A percentile compares a stretch with the other conserved stretches of the same genome.
phyloP scores from a whole-genome alignment of 2,797 vertebrate genomes.

The Labroides dimidiatus region DNA sequence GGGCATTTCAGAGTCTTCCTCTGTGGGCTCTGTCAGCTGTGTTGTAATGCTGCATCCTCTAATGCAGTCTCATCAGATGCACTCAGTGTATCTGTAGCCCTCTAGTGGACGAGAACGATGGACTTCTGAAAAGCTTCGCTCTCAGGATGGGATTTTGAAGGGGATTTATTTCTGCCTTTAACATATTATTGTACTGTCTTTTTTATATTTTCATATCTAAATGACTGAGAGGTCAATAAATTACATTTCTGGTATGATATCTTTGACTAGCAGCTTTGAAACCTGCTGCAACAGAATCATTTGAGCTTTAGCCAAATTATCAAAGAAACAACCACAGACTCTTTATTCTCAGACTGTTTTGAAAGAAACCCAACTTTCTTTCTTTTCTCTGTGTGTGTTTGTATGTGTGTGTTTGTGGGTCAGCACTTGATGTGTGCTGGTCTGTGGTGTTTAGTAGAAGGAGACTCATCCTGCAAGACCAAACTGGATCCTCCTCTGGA shows the following conservation, averaged over 20 bases:
- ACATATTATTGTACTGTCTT: too few species aligned
- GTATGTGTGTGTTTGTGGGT: conserved; percentile 62
- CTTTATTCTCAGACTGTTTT: too few species aligned
- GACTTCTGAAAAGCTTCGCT: background rate
- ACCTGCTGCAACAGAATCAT: too few species aligned
- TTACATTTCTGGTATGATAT: too few species aligned
- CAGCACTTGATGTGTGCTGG: conserved; percentile 98
- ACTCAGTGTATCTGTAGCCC: background rate
- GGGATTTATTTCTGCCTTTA: too few species aligned
- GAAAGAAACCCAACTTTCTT: too few species aligned
- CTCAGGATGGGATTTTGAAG: background rate
- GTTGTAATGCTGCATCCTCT: background rate
- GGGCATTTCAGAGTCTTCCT: background rate
- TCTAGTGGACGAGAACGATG: background rate
- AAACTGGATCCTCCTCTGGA: conserved; percentile 97
- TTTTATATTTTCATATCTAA: too few species aligned
- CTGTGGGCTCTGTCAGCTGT: background rate
- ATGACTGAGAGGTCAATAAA: too few species aligned
- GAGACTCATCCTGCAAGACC: conserved; percentile 94
- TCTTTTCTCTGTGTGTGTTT: background rate
- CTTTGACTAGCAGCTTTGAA: too few species aligned
- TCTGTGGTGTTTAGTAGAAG: conserved; percentile 96
- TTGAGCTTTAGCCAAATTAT: too few species aligned
- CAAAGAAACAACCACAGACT: too few species aligned
- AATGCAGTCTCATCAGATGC: background rate